phyloP scores from a whole-genome alignment of 2,888 invertebrate species.

The Emmelina monodactyla region DNA sequence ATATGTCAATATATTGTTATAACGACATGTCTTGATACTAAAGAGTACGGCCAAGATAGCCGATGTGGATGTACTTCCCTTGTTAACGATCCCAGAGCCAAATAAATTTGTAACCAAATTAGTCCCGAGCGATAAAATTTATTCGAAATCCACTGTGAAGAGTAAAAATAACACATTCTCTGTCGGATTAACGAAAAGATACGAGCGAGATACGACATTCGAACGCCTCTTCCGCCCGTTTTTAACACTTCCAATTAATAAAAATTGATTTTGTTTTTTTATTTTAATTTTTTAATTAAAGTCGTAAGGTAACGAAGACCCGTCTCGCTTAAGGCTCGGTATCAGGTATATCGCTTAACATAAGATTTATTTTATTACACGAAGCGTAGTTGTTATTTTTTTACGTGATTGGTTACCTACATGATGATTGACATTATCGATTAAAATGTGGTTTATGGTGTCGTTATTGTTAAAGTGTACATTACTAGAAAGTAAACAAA shows the following conservation, averaged over 20 bases:
- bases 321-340: conserved; percentile 46
- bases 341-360: conserved; percentile 56
- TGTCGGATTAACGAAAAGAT: conserved; percentile 65
- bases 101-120: conserved; percentile 68
- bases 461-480: too few relatives aligned
- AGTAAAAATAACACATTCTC: conserved; percentile 66
- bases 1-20: conserved; percentile 63
- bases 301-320: conserved; percentile 54
- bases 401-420: too few relatives aligned
- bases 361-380: conserved; percentile 62
- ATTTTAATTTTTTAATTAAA: conserved; percentile 67
- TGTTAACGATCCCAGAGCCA: conserved; percentile 63
- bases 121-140: conserved; percentile 65
- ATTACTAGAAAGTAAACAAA: too few relatives aligned
- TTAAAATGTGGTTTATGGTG: too few relatives aligned
- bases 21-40: conserved; percentile 52
- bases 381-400: conserved; percentile 54
- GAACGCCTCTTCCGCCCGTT: conserved; percentile 61
- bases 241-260: conserved; percentile 67
- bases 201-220: conserved; percentile 52
- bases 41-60: conserved; percentile 57
- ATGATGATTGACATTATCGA: too few relatives aligned
- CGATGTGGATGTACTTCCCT: conserved; percentile 55
- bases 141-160: conserved; percentile 62
- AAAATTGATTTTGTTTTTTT: conserved; percentile 66